Evolutionary conservation across 35 echinoderm and acorn worm species (phyloP), one percentile per base, ranked within the genome.

Genomic region (Ptychodera flava): DNA sequence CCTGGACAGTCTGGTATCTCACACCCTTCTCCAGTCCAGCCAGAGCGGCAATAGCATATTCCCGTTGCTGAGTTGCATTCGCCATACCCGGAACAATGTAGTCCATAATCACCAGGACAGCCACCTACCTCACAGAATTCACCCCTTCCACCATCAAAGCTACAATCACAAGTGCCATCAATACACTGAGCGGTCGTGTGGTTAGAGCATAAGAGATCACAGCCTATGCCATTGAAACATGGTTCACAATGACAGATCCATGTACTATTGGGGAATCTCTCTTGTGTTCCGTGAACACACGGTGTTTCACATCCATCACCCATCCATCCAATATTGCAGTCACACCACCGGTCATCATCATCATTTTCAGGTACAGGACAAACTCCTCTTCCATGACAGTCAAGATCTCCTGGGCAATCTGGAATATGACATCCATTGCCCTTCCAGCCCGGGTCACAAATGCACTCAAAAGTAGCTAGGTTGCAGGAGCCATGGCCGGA

Each of bases 401-500:
- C 94, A 27, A 88, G 94, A 36, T 80, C 52, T n/a, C 94, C 94
- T 16, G 91, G 88, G 82, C 94, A 96, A 75, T 92, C 94, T 22
- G 94, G 94, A 15, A 88, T 88, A n/a, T 97, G 91, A 83, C 94
- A 97, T 32, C 94, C 94, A 37, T 85, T 29, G 28, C 91, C 94
- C 80, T 92, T 90, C 94, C 94, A 97, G 1, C 94, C 94, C 31
- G 91, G 91, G 82, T 93, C 94, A 90, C 94, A 97, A 1, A 92
- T 84, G 34, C 94, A 97, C 30, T 92, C 85, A 83, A 87, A 92
- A 22, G 88, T 97, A 16, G 88, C 94, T 78, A 89, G 79, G 38
- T 97, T 97, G 85, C 94, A 97, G 0, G 88, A 77, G 22, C 94
- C 91, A 88, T 95, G 93, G 35, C 85, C 78, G 76, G 78, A 87